phyloP scores from a whole-genome alignment of 1,140 invertebrate species.

The Leptinotarsa undecemlineata region DNA sequence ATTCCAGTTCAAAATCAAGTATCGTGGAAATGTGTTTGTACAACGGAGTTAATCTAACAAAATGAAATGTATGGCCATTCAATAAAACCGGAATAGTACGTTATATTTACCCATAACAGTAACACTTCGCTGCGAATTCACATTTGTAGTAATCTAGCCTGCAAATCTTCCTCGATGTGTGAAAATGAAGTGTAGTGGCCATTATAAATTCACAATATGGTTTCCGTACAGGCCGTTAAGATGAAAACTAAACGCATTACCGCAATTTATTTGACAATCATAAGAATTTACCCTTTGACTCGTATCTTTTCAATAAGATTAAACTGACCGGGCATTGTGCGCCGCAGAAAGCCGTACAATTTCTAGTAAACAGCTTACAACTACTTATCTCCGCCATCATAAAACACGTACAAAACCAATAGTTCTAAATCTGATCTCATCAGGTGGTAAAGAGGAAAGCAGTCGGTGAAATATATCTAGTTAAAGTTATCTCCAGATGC shows the following conservation, averaged over 20 bases:
- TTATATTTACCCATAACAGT: constrained; percentile 16
- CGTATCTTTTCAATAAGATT: constrained; percentile 30
- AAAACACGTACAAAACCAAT: constrained; percentile 40
- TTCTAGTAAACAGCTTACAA: constrained; percentile 34
- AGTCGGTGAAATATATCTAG: constrained; percentile 41
- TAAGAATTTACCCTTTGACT: constrained; percentile 31
- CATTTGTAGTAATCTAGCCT: constrained; percentile 20
- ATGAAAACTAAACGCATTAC: constrained; percentile 27
- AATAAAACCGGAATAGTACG: constrained; percentile 17
- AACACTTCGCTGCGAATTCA: constrained; percentile 2
- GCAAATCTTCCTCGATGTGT: constrained; percentile 21
- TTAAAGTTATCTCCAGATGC: constrained; percentile 45
- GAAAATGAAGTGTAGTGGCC: constrained; percentile 23
- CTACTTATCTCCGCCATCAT: constrained; percentile 36
- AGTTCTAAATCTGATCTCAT: constrained; percentile 48
- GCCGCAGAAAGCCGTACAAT: constrained; percentile 32
- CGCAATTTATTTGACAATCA: constrained; percentile 28
- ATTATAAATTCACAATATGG: constrained; percentile 26
- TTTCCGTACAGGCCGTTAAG: constrained; percentile 25
- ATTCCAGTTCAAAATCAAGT: not conserved
- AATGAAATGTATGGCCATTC: constrained; percentile 13
- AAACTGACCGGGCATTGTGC: constrained; percentile 11
- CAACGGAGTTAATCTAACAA: not conserved
- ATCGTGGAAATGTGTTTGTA: not conserved
- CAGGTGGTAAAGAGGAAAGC: constrained; percentile 44